Base-by-base conservation (phyloP, 2,888 invertebrate genomes). In the Pheosia gnoma region DNA sequence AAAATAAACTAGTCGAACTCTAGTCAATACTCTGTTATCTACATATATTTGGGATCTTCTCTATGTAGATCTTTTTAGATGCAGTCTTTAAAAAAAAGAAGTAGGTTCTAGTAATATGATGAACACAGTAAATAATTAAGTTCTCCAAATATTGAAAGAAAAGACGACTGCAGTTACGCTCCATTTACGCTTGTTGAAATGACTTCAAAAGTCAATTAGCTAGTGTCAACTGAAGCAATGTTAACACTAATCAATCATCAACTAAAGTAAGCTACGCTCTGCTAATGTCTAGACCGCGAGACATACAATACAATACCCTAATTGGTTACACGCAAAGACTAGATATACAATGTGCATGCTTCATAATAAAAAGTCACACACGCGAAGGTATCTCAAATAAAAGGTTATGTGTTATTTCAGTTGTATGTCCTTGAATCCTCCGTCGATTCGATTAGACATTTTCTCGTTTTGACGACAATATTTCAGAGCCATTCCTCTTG, bases 381-480 rank as follows among this genome's bases (percentile, higher is more conserved):
- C 66, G 60, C 63, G 54, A 64, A 63, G 63, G 64, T 66, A 65
- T 74, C 73, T 77, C n/a, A n/a, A n/a, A 81, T 78, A 78, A 77
- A 75, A 77, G 70, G 60, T 67, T 71, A 68, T 56, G 63, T 66
- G 59, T 65, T 76, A 75, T 80, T 80, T 79, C 66, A 60, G 72
- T 71, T 62, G 45, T 54, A 62, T 61, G 65, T 66, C 60, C 57
- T 53, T 55, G 69, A n/a, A n/a, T n/a, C n/a, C n/a, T n/a, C n/a
- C n/a, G n/a, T 71, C 62, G 66, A 57, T 69, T 59, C 61, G 64
- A 25, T 25, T 25, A 25, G 25, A 25, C 0, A 25, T 25, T 25
- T 25, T 25, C 25, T 25, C 25, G 25, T 25, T 25, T 25, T 25
- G 2, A 25, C 25, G 25, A 25, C 0, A 25, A 25, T 25, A 25